Percentiles rank a stretch among this genome's conserved stretches.
phyloP scores from a whole-genome alignment of 1,140 invertebrate species.

The Anastrepha obliqua region DNA sequence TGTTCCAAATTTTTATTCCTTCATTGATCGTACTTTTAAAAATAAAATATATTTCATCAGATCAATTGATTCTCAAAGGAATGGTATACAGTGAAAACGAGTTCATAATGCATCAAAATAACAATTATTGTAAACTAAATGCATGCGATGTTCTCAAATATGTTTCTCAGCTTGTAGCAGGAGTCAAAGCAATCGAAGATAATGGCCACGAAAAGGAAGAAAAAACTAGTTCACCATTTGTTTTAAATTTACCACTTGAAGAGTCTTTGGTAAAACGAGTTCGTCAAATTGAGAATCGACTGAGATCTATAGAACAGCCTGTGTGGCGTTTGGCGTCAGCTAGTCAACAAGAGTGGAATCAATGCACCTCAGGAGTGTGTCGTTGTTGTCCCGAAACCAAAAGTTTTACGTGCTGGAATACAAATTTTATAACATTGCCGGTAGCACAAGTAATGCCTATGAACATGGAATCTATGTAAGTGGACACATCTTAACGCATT shows the following conservation, averaged over 20 bases:
- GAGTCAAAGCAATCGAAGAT: slow-evolving; percentile 59
- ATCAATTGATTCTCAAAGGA: not conserved
- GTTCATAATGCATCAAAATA: not conserved
- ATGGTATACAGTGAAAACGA: not conserved
- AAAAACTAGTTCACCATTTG: not conserved
- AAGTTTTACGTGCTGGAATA: slow-evolving; percentile 85
- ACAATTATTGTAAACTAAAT: slow-evolving; percentile 62
- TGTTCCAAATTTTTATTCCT: not conserved
- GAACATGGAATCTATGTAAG: slow-evolving; percentile 82
- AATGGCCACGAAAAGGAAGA: not conserved
- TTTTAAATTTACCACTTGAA: slow-evolving; percentile 59
- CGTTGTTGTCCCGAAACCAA: slow-evolving; percentile 78
- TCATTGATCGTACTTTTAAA: not conserved
- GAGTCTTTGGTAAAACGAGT: slow-evolving; percentile 67
- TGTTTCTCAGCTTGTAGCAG: slow-evolving; percentile 65
- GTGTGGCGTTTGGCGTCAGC: slow-evolving; percentile 80
- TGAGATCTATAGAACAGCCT: slow-evolving; percentile 85
- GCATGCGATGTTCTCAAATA: slow-evolving; percentile 68
- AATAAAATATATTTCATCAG: not conserved
- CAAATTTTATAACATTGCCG: slow-evolving; percentile 79
- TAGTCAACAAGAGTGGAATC: slow-evolving; percentile 80
- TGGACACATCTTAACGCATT: slow-evolving; percentile 51
- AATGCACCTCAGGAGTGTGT: slow-evolving; percentile 82
- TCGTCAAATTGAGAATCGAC: slow-evolving; percentile 79
- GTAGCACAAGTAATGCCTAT: slow-evolving; percentile 81